These are phyloP conservation scores for Uromys caudimaculatus DNA, from an alignment of 2,797 vertebrate species.

Conservation along the genomic window DNA sequence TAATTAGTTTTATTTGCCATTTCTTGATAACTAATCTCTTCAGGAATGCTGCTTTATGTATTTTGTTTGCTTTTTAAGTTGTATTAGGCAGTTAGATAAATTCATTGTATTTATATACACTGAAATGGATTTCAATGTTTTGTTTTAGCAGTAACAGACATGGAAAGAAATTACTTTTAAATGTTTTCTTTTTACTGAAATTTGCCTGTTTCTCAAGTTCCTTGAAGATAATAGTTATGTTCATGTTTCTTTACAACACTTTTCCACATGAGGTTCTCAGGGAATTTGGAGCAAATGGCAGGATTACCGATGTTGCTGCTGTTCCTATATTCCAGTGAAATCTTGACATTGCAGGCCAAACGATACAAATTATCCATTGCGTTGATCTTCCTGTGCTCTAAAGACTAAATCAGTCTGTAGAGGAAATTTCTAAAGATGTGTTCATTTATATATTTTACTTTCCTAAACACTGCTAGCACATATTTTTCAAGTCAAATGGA, in stretches of 20 bases:
- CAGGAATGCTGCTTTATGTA: not conserved
- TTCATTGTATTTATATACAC: not conserved
- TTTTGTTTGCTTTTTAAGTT: conserved; percentile 35
- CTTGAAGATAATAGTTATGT: not conserved
- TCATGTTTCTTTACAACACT: conserved; percentile 3
- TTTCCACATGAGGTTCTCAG: not conserved
- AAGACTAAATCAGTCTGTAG: not conserved
- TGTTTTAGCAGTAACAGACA: conserved; percentile 15
- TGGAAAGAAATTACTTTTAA: conserved; percentile 36
- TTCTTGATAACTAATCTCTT: conserved; percentile 1
- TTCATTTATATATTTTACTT: conserved; percentile 19
- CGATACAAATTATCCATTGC: not conserved
- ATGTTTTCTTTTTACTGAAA: conserved; percentile 6
- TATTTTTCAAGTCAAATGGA: conserved; percentile 16
- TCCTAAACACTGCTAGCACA: not conserved
- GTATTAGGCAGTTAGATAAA: not conserved
- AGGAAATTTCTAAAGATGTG: not conserved
- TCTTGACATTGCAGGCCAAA: not conserved
- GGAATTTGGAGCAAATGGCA: not conserved
- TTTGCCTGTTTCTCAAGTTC: not conserved
- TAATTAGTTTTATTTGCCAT: not conserved
- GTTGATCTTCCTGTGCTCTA: not conserved
- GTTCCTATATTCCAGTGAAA: not conserved
- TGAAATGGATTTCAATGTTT: not conserved
- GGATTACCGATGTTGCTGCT: not conserved